Evolutionary conservation across 2,888 invertebrate species (phyloP).

Genomic region (Clepsis dumicolana): DNA sequence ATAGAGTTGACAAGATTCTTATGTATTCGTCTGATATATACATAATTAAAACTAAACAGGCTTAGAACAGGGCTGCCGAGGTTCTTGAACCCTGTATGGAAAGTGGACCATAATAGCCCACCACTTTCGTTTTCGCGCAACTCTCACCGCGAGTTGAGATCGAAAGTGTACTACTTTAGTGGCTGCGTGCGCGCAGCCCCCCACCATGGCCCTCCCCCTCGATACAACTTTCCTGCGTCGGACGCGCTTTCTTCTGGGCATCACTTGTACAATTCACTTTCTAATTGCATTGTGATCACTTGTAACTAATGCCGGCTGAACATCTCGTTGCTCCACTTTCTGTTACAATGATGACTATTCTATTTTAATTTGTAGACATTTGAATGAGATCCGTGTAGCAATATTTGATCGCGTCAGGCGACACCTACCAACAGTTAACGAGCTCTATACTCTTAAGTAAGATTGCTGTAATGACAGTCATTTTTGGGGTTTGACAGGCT

Average conservation of each 20-base stretch:
- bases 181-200: constrained; percentile 79
- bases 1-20: constrained; percentile 37
- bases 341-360: constrained; percentile 50
- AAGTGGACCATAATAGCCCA: constrained; percentile 85
- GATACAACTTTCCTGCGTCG: constrained; percentile 77
- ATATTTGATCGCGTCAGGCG: neutral
- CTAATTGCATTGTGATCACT: constrained; percentile 84
- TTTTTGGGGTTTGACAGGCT: too few species aligned
- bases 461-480: neutral
- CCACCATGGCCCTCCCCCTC: constrained; percentile 55
- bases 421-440: constrained; percentile 1
- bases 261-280: constrained; percentile 83
- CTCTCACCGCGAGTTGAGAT: constrained; percentile 84
- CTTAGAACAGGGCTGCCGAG: constrained; percentile 68
- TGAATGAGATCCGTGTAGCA: constrained; percentile 30
- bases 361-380: constrained; percentile 37
- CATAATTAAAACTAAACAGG: constrained; percentile 67
- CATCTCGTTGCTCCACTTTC: constrained; percentile 76
- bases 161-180: constrained; percentile 84
- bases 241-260: constrained; percentile 81
- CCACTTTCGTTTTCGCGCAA: constrained; percentile 88
- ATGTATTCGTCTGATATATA: constrained; percentile 36
- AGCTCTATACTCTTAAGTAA: neutral
- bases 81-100: constrained; percentile 81
- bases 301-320: constrained; percentile 70